Evolutionary conservation across 2,888 invertebrate genomes (phyloP), one percentile per base, ranked within the genome.

Genomic region (Ypsolopha scabrella): DNA sequence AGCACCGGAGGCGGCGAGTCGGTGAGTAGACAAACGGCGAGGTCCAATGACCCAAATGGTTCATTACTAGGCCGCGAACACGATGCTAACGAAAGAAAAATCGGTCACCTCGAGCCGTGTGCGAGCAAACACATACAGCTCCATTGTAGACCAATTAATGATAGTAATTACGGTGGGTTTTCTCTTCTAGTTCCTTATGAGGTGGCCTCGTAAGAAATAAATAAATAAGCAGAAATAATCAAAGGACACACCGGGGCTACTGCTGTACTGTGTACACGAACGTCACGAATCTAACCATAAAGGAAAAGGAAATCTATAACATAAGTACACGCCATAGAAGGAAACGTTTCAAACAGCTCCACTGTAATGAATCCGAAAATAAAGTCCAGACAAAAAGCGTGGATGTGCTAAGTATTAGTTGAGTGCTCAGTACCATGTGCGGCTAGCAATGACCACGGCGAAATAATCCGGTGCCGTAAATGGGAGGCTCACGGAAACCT

Each of bases 41-140:
- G 79, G 82, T 82, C 81, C 80, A 82, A 80, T 85, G 82, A 86
- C 85, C 86, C 76, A 85, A 81, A 82, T 86, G 76, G 73, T 68
- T 71, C 71, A 74, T 72, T 72, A 79, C 77, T 80, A 73, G 79
- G 77, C 70, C 80, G 71, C 64, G 63, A 68, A 76, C 72, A 68
- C 71, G 35, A 64, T 65, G 67, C 68, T 56, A 74, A 73, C 69
- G 80, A 81, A 78, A 80, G 72, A 79, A 82, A 83, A 81, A 81
- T 81, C 77, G 70, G 75, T 69, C 75, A 64, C 58, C 60, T 59
- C 62, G n/a, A n/a, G n/a, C n/a, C n/a, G 65, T 59, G 60, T 62
- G 56, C 57, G 52, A 53, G 35, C 49, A 52, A 48, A 48, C 49
- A 48, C 48, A n/a, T 35, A 44, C 35, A 38, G 24, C 13, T 11